Evolutionary conservation across 2,888 invertebrate genomes (phyloP), one percentile per base, ranked within the genome.

Genomic region (Pedicia rivosa): DNA sequence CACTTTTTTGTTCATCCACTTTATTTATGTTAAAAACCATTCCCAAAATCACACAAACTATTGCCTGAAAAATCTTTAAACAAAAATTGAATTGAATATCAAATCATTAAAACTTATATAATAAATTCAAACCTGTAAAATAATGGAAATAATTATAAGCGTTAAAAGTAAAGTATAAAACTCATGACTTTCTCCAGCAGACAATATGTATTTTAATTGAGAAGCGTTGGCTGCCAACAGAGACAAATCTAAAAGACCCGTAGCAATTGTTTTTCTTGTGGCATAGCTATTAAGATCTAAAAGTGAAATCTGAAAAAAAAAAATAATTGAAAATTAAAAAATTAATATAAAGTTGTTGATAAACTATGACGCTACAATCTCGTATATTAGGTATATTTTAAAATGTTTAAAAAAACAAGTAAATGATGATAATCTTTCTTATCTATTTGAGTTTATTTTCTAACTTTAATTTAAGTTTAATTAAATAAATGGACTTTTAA

Each of bases 281-380:
- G 45, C 42, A 37, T 45, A 45, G 2, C 28, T 40, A 39, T 45
- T 45, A 7, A 41, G n/a, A 37, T 45, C 39, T 10, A 45, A 26
- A 12, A 34, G 34, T n/a, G 25, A 8, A 22, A 43, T 12, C 43
- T 41, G n/a, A n/a, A n/a, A n/a, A n/a, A n/a, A n/a, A n/a, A n/a
- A n/a, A n/a, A n/a, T n/a, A n/a, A n/a, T n/a, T n/a, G n/a, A n/a
- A n/a, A n/a, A n/a, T n/a, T n/a, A n/a, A n/a, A n/a, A n/a, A n/a
- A n/a, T n/a, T n/a, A n/a, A n/a, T n/a, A n/a, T n/a, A n/a, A n/a
- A n/a, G n/a, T n/a, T n/a, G n/a, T n/a, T n/a, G n/a, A n/a, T n/a
- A n/a, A n/a, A n/a, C n/a, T n/a, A n/a, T n/a, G n/a, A n/a, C n/a
- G n/a, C n/a, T n/a, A n/a, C n/a, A n/a, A n/a, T n/a, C n/a, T n/a